Evolutionary conservation across 2,797 vertebrate species (phyloP).

Genomic region (Morelia viridis): DNA sequence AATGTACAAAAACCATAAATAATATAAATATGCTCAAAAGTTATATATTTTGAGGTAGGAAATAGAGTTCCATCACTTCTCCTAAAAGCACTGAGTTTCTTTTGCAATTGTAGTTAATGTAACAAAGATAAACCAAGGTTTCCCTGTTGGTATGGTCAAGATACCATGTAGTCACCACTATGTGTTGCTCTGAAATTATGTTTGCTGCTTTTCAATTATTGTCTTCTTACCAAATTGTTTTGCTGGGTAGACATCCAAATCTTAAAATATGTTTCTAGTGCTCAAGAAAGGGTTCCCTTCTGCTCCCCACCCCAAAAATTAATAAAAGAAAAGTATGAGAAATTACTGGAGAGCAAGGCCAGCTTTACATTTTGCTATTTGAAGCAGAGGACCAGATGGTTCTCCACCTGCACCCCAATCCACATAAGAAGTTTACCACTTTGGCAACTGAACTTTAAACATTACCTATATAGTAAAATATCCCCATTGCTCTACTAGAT

Average conservation of each 20-base stretch:
- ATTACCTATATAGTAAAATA: background rate
- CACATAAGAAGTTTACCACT: background rate
- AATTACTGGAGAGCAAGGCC: background rate
- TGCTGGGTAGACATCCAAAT: background rate
- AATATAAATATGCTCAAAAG: constrained; percentile 65
- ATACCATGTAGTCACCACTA: background rate
- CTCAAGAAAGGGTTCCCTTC: background rate
- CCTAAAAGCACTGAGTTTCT: constrained; percentile 54
- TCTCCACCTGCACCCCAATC: background rate
- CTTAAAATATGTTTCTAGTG: background rate
- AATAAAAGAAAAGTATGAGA: background rate
- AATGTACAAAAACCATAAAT: constrained; percentile 73
- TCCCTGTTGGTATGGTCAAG: background rate
- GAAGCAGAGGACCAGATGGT: background rate
- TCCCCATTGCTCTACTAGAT: background rate
- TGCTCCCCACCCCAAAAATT: background rate
- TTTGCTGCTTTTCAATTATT: background rate
- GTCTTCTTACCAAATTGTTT: background rate
- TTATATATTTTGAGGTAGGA: constrained; percentile 85
- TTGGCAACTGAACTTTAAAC: background rate
- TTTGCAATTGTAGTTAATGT: background rate
- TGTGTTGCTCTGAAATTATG: background rate
- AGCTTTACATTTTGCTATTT: background rate
- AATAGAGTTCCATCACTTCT: constrained; percentile 66
- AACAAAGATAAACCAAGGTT: background rate